Evolutionary conservation across 2,888 invertebrate genomes (phyloP).

Genomic region (Epirrhoe alternata): DNA sequence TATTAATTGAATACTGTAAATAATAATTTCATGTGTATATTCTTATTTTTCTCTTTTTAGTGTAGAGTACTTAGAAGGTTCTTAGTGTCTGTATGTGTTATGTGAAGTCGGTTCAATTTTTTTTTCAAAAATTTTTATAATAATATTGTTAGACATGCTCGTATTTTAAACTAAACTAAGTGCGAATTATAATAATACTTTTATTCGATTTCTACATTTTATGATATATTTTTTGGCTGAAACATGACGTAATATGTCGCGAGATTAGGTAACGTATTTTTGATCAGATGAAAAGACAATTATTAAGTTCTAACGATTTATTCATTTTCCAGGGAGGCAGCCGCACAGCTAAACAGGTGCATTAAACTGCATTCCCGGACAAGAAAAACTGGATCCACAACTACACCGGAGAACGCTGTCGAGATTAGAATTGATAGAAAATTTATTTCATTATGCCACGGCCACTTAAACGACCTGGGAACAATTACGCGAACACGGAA

Average conservation of each 20-base stretch:
- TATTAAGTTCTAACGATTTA: constrained; percentile 51
- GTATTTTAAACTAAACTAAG: constrained; percentile 29
- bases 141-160: constrained; percentile 39
- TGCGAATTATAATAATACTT: constrained; percentile 12
- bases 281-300: neutral
- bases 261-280: too few relatives aligned
- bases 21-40: too few relatives aligned
- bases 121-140: too few relatives aligned
- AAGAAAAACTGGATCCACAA: constrained; percentile 79
- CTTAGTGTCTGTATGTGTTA: too few relatives aligned
- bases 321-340: constrained; percentile 55
- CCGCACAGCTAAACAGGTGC: constrained; percentile 66
- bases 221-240: neutral
- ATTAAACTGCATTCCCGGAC: constrained; percentile 76
- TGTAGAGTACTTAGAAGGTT: too few relatives aligned
- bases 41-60: too few relatives aligned
- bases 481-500: constrained; percentile 46
- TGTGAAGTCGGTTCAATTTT: too few relatives aligned
- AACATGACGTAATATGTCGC: too few relatives aligned
- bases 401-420: constrained; percentile 55
- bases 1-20: too few relatives aligned
- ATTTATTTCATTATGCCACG: constrained; percentile 57
- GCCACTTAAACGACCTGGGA: constrained; percentile 54
- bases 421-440: constrained; percentile 70
- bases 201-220: neutral